phyloP scores from a whole-genome alignment of 2,888 invertebrate species.

The Drosophila monieri region DNA sequence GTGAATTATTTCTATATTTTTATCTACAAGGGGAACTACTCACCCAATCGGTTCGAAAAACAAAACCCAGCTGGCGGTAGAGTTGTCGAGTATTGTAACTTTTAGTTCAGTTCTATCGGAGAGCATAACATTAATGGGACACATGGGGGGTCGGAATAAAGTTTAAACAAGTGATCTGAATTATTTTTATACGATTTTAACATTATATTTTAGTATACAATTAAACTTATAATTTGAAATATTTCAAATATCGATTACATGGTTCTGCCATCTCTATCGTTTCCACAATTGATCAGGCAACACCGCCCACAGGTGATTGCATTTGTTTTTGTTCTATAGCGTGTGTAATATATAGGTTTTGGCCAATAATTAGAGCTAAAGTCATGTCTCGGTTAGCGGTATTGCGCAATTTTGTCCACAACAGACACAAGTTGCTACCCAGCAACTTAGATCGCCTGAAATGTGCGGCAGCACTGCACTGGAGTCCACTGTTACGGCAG shows the following conservation, averaged over 20 bases:
- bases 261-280: neutral
- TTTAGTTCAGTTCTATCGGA: neutral
- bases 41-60: conserved; percentile 44
- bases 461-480: conserved; percentile 50
- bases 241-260: neutral
- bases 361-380: conserved; percentile 9
- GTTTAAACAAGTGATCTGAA: too few species aligned
- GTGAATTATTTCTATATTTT: conserved; percentile 5
- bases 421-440: conserved; percentile 45
- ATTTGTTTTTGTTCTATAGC: conserved; percentile 22
- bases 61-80: conserved; percentile 44
- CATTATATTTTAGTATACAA: too few species aligned
- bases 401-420: conserved; percentile 62
- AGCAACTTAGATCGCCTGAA: conserved; percentile 25
- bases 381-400: conserved; percentile 68
- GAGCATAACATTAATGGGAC: too few species aligned
- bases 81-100: neutral
- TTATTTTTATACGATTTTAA: too few species aligned
- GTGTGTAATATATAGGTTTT: conserved; percentile 28
- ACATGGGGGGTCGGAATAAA: too few species aligned
- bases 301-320: conserved; percentile 55
- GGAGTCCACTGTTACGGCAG: conserved; percentile 30
- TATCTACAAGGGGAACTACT: conserved; percentile 35
- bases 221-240: neutral
- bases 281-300: neutral